A percentile compares a stretch with the other conserved stretches of the same genome.
phyloP scores from a whole-genome alignment of 1,140 invertebrate species.

The Himalopsyche phryganea region DNA sequence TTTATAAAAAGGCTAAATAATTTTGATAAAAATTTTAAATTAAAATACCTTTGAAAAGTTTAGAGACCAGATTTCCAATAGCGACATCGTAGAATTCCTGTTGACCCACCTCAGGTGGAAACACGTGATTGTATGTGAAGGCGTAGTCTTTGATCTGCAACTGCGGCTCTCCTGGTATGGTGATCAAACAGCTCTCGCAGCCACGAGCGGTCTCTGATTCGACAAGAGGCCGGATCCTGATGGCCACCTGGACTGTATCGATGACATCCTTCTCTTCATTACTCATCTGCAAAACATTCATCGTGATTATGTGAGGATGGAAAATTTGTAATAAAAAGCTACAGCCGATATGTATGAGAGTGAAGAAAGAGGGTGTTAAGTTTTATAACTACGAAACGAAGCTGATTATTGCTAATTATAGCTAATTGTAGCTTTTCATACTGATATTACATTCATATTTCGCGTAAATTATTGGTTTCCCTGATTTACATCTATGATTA shows the following conservation, averaged over 20 bases:
- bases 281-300: slow-evolving; percentile 22
- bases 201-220: slow-evolving; percentile 65
- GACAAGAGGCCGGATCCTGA: slow-evolving; percentile 77
- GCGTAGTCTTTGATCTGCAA: slow-evolving; percentile 71
- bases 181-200: slow-evolving; percentile 64
- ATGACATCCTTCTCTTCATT: slow-evolving; percentile 38
- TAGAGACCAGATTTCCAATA: slow-evolving; percentile 70
- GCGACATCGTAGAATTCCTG: slow-evolving; percentile 73
- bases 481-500: too few relatives aligned
- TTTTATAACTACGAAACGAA: too few relatives aligned
- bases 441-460: too few relatives aligned
- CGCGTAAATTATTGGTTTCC: too few relatives aligned
- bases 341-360: too few relatives aligned
- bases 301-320: too few relatives aligned
- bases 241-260: slow-evolving; percentile 66
- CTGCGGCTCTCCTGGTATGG: slow-evolving; percentile 61
- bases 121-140: slow-evolving; percentile 89
- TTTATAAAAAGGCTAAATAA: too few relatives aligned
- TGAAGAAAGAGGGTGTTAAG: too few relatives aligned
- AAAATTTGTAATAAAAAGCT: too few relatives aligned
- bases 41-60: slow-evolving; percentile 73
- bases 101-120: slow-evolving; percentile 66
- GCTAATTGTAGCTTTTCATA: too few relatives aligned
- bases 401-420: too few relatives aligned
- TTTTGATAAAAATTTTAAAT: too few relatives aligned